Percentiles rank a stretch among this genome's conserved stretches.
Evolutionary conservation across 1,140 invertebrate species (phyloP).

Genomic region (Ceratoteleas bidentatus): DNA sequence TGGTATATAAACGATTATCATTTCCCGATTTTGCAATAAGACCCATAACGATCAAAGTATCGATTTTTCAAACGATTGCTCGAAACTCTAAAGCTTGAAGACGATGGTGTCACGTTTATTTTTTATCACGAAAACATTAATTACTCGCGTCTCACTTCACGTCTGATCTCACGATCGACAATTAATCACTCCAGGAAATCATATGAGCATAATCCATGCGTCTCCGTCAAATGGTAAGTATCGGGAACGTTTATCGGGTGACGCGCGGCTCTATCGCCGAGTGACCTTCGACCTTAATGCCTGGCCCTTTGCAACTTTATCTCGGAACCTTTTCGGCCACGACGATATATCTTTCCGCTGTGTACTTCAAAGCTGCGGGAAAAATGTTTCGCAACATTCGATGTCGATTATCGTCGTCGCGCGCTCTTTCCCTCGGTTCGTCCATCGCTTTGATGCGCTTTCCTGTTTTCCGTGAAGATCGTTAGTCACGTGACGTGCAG

Average conservation of each 20-base stretch:
- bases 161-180: neutral
- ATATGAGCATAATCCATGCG: slow-evolving; percentile 19
- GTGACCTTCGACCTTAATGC: slow-evolving; percentile 52
- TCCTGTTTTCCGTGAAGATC: slow-evolving; percentile 56
- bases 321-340: slow-evolving; percentile 51
- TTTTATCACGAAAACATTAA: neutral
- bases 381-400: slow-evolving; percentile 50
- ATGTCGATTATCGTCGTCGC: slow-evolving; percentile 61
- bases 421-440: slow-evolving; percentile 29
- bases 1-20: too few species aligned
- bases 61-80: too few species aligned
- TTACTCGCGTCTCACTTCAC: neutral
- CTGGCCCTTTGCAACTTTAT: slow-evolving; percentile 55
- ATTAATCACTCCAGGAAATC: neutral
- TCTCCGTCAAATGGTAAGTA: slow-evolving; percentile 15
- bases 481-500: slow-evolving; percentile 49
- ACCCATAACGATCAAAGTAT: too few species aligned
- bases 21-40: too few species aligned
- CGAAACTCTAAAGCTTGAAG: too few species aligned
- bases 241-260: slow-evolving; percentile 29
- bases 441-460: slow-evolving; percentile 47
- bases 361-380: slow-evolving; percentile 21
- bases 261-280: slow-evolving; percentile 18
- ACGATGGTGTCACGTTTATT: slow-evolving; percentile 2
- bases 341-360: slow-evolving; percentile 50